Evolutionary conservation across 2,113 vertebrate genomes (phyloP).

Genomic region (Ictalurus furcatus): DNA sequence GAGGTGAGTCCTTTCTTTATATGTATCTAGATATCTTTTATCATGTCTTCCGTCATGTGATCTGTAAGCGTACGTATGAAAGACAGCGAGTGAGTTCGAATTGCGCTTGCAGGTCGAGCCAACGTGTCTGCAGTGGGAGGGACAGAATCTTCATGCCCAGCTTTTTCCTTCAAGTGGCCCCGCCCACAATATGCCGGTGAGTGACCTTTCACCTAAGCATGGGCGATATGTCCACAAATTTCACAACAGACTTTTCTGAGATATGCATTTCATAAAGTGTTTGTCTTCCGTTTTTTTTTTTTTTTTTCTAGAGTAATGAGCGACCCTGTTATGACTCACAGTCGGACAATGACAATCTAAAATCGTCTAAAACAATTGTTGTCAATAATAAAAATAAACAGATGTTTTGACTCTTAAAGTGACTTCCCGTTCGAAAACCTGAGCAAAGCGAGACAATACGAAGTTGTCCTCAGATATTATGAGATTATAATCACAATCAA

Average conservation of each 20-base stretch:
- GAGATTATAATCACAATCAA: neutral
- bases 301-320: neutral
- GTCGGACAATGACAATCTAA: neutral
- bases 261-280: neutral
- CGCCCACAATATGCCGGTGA: conserved; percentile 85
- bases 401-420: neutral
- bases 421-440: neutral
- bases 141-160: conserved; percentile 83
- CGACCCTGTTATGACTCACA: neutral
- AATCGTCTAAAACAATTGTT: too few relatives aligned
- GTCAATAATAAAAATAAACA: neutral
- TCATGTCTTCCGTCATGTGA: neutral
- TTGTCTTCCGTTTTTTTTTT: too few relatives aligned
- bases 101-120: conserved; percentile 84
- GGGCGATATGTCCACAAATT: neutral
- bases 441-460: neutral
- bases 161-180: conserved; percentile 84
- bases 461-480: too few relatives aligned
- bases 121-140: conserved; percentile 92
- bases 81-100: neutral
- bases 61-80: neutral
- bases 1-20: conserved; percentile 75
- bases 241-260: neutral
- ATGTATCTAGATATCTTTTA: neutral
- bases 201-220: conserved; percentile 59